Percentiles rank a stretch among this genome's conserved stretches.
Evolutionary conservation across 2,888 invertebrate genomes (phyloP).

Genomic region (Philopedon plagiatum): DNA sequence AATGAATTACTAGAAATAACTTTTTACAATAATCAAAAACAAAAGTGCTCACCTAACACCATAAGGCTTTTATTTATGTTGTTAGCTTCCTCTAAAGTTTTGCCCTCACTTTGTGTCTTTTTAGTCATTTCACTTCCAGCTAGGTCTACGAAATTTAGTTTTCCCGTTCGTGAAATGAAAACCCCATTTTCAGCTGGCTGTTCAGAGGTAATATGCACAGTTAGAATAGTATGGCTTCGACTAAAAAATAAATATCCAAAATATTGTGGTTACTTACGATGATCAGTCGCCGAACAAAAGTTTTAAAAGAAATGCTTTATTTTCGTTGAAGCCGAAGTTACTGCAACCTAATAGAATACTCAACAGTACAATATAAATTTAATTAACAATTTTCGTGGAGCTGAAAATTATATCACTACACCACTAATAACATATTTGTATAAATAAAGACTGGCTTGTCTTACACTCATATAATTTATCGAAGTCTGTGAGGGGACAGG

Average conservation of each 20-base stretch:
- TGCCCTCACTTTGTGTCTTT: conserved; percentile 88
- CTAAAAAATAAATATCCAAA: conserved; percentile 55
- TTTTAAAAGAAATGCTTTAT: too few relatives aligned
- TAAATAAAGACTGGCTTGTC: too few relatives aligned
- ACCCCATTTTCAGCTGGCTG: conserved; percentile 85
- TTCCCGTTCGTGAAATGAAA: conserved; percentile 91
- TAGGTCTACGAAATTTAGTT: conserved; percentile 95
- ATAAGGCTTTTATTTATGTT: conserved; percentile 97
- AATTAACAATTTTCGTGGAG: too few relatives aligned
- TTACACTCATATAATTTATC: too few relatives aligned
- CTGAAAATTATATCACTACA: too few relatives aligned
- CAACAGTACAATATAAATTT: too few relatives aligned
- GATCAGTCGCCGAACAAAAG: not conserved
- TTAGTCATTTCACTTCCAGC: conserved; percentile 98
- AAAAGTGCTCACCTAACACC: conserved; percentile 81
- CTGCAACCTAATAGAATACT: too few relatives aligned
- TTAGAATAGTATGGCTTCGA: conserved; percentile 92
- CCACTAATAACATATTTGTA: too few relatives aligned
- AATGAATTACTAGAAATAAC: too few relatives aligned
- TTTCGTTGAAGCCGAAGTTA: too few relatives aligned
- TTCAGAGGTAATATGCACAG: conserved; percentile 90
- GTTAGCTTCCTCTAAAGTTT: conserved; percentile 93
- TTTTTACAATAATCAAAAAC: not conserved
- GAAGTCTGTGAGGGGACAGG: too few relatives aligned
- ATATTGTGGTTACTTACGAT: conserved; percentile 5